Base-by-base conservation (phyloP, 1,140 invertebrate species). In the Hirudo medicinalis region DNA sequence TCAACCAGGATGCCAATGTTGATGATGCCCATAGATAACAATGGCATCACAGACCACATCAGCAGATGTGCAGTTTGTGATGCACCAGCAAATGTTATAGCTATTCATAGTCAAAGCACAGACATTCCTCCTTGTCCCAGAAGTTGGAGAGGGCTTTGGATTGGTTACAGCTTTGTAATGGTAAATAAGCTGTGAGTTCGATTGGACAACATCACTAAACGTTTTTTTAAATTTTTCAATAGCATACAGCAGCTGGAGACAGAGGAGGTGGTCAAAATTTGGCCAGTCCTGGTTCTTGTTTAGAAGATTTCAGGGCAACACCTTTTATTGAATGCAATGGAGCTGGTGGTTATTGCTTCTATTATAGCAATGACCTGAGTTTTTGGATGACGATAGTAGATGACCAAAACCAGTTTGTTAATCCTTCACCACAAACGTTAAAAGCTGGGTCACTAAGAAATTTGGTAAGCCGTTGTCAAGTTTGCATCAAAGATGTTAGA, bases 331-430 rank as follows among this genome's bases (percentile, higher is more conserved):
- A 97, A 82, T 97, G 94, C 80, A 94, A 92, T 79, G 92, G 92
- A 57, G 88, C 87, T 74, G 88, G 90, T 79, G 96, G 91, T 74
- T 90, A 89, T 55, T 99, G 95, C 82, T 91, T 96, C 79, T 96
- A 95, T 81, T 99, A 93, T 80, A 89, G 94, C 67, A 97, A 97
- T 78, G 92, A 94, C 84, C 90, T 94, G 79, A 95, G 92, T 81
- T 99, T 98, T 86, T 99, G 96, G 96, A 84, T 99, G 78, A 90
- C 93, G 32, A 96, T 91, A 2, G 90, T 99, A 75, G 93, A 97
- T 76, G 70, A 71, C 57, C 87, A 89, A 55, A 80, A 85, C 71
- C 86, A 92, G 74, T 99, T 98, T 83, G 77, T 82, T 75, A 86
- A 83, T 77, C 95, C 96, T 8, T 84, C 88, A 75, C 88, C 89